These are phyloP conservation scores for Proisotoma minuta DNA, from an alignment of 2,888 invertebrate species.

Conservation along the genomic window DNA sequence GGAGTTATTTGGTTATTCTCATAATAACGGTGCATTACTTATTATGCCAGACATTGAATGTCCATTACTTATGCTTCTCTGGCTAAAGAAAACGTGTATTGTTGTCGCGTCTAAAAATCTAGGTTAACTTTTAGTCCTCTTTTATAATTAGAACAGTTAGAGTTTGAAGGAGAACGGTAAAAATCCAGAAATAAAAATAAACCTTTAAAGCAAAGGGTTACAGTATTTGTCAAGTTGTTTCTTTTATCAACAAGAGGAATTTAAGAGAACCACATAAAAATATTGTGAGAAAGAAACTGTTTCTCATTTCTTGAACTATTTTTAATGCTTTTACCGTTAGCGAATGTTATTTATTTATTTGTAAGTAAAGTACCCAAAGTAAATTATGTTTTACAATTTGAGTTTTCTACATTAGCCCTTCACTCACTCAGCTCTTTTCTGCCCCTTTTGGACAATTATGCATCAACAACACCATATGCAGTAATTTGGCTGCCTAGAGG, in stretches of 20 bases:
- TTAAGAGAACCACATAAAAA: background rate
- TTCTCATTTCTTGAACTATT: background rate
- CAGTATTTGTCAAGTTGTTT: too few species aligned
- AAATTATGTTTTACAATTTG: background rate
- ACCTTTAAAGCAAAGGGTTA: too few species aligned
- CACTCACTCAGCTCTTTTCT: too few species aligned
- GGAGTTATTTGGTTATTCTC: too few species aligned
- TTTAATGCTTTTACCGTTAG: background rate
- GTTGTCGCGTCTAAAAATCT: slow-evolving; percentile 1
- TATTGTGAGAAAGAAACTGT: background rate
- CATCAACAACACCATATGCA: background rate
- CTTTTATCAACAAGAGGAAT: too few species aligned
- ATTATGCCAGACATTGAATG: too few species aligned
- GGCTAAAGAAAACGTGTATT: too few species aligned
- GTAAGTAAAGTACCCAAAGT: background rate
- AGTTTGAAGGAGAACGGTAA: too few species aligned
- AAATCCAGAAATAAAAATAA: too few species aligned
- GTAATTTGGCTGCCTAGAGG: background rate
- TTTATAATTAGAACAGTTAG: background rate
- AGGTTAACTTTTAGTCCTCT: background rate
- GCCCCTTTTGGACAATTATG: slow-evolving; percentile 16
- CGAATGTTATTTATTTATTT: background rate
- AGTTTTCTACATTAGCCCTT: background rate
- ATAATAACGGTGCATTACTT: too few species aligned
- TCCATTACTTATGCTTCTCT: too few species aligned